A percentile compares a stretch with the other conserved stretches of the same genome.
phyloP scores from a whole-genome alignment of 2,888 invertebrate species.

The Hydropsyche betteni region DNA sequence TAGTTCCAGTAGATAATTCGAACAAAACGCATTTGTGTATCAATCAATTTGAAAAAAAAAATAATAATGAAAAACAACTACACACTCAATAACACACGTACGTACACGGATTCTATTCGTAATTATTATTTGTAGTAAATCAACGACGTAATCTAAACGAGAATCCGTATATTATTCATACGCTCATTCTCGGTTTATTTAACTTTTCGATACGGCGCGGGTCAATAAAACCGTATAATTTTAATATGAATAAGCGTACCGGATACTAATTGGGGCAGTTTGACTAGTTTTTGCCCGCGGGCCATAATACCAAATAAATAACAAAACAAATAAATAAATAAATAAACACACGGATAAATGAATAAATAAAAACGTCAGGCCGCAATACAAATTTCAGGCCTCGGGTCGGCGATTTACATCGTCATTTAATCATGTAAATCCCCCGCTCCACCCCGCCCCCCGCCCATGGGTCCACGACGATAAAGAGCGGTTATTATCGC shows the following conservation, averaged over 20 bases:
- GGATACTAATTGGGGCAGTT: constrained; percentile 30
- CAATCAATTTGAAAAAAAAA: constrained; percentile 19
- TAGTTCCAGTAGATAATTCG: constrained; percentile 8
- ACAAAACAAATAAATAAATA: constrained; percentile 10
- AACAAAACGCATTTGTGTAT: constrained; percentile 31
- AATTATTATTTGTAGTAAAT: constrained; percentile 31
- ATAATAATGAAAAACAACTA: neutral
- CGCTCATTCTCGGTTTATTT: too few relatives aligned
- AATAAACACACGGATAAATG: constrained; percentile 16
- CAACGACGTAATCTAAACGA: constrained; percentile 30
- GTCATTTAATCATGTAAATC: constrained; percentile 24
- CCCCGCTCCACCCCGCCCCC: neutral
- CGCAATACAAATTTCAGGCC: constrained; percentile 25
- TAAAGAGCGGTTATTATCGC: constrained; percentile 19
- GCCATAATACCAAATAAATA: neutral
- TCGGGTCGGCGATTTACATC: constrained; percentile 29
- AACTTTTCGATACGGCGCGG: neutral
- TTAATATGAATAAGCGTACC: constrained; percentile 32
- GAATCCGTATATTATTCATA: constrained; percentile 21
- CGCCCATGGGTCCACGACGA: too few relatives aligned
- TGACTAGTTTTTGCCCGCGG: constrained; percentile 7
- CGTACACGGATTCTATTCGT: constrained; percentile 4
- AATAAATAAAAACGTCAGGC: neutral
- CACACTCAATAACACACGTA: neutral
- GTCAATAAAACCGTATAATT: constrained; percentile 29